phyloP scores from a whole-genome alignment of 2,113 vertebrate species.

The Donacobius atricapilla region DNA sequence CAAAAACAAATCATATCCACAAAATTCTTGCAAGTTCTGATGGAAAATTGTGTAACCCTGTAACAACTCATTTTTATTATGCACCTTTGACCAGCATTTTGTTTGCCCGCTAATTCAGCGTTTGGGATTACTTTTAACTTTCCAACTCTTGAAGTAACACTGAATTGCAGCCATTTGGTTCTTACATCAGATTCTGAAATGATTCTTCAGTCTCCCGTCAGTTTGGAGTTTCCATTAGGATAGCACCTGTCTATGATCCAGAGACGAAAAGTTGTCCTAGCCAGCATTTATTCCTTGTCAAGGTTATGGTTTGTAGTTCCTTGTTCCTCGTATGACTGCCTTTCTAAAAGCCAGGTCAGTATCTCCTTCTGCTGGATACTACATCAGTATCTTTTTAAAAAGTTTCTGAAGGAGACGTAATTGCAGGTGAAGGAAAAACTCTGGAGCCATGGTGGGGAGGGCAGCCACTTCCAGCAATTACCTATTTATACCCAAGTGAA shows the following conservation, averaged over 20 bases:
- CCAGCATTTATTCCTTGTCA: background rate
- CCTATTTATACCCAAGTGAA: background rate
- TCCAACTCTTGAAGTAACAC: background rate
- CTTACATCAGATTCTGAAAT: conserved; percentile 16
- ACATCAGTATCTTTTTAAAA: background rate
- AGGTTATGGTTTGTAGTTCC: background rate
- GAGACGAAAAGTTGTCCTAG: background rate
- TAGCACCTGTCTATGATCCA: background rate
- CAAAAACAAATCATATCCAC: background rate
- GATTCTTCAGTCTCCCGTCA: background rate
- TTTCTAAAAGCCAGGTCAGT: background rate
- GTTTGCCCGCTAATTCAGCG: conserved; percentile 9
- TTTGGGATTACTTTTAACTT: conserved; percentile 19
- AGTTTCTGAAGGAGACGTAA: background rate
- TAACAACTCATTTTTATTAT: conserved; percentile 14
- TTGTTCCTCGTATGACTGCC: background rate
- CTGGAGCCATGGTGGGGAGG: background rate
- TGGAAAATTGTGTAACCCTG: background rate
- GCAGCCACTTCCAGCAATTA: background rate
- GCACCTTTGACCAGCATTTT: conserved; percentile 5
- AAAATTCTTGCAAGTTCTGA: background rate
- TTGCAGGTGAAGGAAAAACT: background rate
- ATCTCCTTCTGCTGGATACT: background rate
- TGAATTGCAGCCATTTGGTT: conserved; percentile 37
- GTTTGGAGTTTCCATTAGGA: conserved; percentile 22